phyloP scores from a whole-genome alignment of 1,140 invertebrate species.

The Mamestra configurata region DNA sequence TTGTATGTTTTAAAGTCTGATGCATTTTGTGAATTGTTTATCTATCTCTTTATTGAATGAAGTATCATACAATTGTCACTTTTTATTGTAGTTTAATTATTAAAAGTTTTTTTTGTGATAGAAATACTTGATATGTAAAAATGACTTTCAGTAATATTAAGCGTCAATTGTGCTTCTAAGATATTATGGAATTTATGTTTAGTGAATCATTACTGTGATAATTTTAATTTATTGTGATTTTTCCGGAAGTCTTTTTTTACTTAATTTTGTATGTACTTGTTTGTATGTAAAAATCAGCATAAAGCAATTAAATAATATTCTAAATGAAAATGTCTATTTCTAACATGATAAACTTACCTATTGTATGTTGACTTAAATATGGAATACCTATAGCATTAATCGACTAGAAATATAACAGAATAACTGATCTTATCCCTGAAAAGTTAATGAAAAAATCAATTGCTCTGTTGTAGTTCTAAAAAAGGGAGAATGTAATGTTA shows the following conservation, averaged over 20 bases:
- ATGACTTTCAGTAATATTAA: slow-evolving; percentile 11
- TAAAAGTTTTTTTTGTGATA: slow-evolving; percentile 34
- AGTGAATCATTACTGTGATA: slow-evolving; percentile 51
- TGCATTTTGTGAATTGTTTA: slow-evolving; percentile 24
- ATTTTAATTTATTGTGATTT: slow-evolving; percentile 51
- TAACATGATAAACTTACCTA: slow-evolving; percentile 34
- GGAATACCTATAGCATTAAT: slow-evolving; percentile 19
- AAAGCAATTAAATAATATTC: slow-evolving; percentile 33
- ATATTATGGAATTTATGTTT: slow-evolving; percentile 45
- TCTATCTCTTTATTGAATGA: slow-evolving; percentile 26
- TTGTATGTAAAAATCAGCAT: slow-evolving; percentile 12
- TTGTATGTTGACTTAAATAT: slow-evolving; percentile 33
- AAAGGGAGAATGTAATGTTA: slow-evolving; percentile 20
- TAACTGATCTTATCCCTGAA: not conserved
- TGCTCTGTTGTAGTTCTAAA: not conserved
- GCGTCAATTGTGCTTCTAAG: slow-evolving; percentile 40
- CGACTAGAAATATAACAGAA: not conserved
- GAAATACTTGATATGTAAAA: slow-evolving; percentile 16
- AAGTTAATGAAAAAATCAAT: not conserved
- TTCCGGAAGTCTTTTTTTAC: slow-evolving; percentile 11
- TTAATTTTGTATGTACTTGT: slow-evolving; percentile 21
- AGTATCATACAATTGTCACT: not conserved
- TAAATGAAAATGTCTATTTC: slow-evolving; percentile 30
- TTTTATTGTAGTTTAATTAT: slow-evolving; percentile 19
- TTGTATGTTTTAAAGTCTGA: slow-evolving; percentile 38